Evolutionary conservation across 2,113 vertebrate genomes (phyloP).

Genomic region (Saccopteryx leptura): DNA sequence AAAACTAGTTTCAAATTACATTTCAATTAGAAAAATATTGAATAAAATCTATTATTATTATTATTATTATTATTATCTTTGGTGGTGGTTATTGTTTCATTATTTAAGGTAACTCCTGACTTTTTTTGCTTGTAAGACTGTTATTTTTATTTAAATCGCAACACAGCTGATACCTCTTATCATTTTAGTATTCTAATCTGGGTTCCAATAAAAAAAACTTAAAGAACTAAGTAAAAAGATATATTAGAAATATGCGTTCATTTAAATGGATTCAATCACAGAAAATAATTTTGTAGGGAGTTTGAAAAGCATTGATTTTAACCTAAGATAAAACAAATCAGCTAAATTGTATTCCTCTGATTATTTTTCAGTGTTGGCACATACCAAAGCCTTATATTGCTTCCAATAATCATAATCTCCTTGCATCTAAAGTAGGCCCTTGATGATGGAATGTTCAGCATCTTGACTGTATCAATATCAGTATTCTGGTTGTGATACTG

Average conservation of each 20-base stretch:
- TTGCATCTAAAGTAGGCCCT: constrained; percentile 5
- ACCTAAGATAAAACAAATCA: constrained; percentile 21
- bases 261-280: constrained; percentile 55
- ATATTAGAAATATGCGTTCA: constrained; percentile 38
- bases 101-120: constrained; percentile 22
- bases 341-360: constrained; percentile 7
- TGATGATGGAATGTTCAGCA: not conserved
- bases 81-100: not conserved
- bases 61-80: not conserved
- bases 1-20: constrained; percentile 14
- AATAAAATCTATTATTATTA: not conserved
- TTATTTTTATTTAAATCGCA: constrained; percentile 58
- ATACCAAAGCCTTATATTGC: constrained; percentile 1
- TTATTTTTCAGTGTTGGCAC: constrained; percentile 1
- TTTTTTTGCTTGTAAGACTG: not conserved
- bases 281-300: constrained; percentile 57
- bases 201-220: constrained; percentile 57
- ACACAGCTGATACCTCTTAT: constrained; percentile 22
- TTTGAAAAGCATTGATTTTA: constrained; percentile 52
- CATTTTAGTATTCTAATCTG: not conserved
- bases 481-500: not conserved
- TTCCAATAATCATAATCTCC: not conserved
- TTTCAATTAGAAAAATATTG: constrained; percentile 56
- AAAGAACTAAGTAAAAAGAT: constrained; percentile 16
- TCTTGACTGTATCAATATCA: not conserved